Percentiles rank a stretch among this genome's conserved stretches.
phyloP scores from a whole-genome alignment of 2,888 invertebrate species.

The Sminthurinus aureus region DNA sequence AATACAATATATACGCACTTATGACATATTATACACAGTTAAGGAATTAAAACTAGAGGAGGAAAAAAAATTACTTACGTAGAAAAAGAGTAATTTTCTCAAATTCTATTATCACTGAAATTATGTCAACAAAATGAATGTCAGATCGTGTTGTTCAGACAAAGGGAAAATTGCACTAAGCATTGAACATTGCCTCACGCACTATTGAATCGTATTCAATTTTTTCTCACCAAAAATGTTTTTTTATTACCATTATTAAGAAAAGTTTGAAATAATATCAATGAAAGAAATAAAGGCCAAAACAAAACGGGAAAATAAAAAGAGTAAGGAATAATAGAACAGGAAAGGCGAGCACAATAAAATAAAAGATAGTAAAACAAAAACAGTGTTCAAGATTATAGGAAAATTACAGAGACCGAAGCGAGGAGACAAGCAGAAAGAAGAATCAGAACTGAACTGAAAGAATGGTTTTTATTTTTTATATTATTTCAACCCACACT shows the following conservation, averaged over 20 bases:
- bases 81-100: too few species aligned
- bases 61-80: background rate
- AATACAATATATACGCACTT: background rate
- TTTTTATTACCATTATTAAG: too few species aligned
- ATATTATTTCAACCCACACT: constrained; percentile 1
- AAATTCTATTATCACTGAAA: background rate
- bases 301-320: background rate
- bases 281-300: background rate
- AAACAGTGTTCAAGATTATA: background rate
- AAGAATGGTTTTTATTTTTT: background rate
- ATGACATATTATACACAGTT: background rate
- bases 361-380: background rate
- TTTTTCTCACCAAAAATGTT: too few species aligned
- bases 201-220: too few species aligned
- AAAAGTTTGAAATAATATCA: background rate
- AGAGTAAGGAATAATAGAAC: background rate
- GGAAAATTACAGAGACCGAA: background rate
- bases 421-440: background rate
- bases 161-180: too few species aligned
- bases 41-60: background rate
- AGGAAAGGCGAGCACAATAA: too few species aligned
- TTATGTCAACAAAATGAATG: background rate
- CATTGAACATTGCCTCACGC: too few species aligned
- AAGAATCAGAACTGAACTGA: background rate
- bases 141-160: background rate